These are phyloP conservation scores for Hypomesus transpacificus DNA, from an alignment of 2,113 vertebrate species.

Conservation along the genomic window DNA sequence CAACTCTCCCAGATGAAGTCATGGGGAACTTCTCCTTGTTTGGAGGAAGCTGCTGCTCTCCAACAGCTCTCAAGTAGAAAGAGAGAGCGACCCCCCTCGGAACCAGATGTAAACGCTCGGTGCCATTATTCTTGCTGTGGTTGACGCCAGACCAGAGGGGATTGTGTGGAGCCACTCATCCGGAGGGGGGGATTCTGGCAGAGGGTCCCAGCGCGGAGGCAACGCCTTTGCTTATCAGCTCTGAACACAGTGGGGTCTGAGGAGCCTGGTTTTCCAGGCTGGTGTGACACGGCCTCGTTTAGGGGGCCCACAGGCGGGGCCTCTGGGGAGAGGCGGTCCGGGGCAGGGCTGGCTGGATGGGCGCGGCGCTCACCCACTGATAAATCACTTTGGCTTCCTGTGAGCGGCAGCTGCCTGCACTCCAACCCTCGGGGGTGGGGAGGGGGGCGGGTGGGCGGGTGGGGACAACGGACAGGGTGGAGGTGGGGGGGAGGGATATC, in stretches of 20 bases:
- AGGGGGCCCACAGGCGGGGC: not conserved
- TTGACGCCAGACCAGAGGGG: not conserved
- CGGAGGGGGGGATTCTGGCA: constrained; percentile 3
- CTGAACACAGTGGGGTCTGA: constrained; percentile 8
- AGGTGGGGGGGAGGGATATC: not conserved
- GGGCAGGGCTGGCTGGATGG: constrained; percentile 7
- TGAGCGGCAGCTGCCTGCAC: constrained; percentile 19
- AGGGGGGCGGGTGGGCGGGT: not conserved
- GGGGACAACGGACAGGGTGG: too few species aligned
- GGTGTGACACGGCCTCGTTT: too few species aligned
- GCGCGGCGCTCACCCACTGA: constrained; percentile 17
- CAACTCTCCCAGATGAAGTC: not conserved
- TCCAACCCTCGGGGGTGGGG: not conserved
- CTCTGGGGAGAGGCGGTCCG: not conserved
- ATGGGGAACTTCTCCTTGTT: not conserved
- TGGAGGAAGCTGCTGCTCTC: not conserved
- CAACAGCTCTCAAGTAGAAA: not conserved
- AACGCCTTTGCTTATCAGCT: not conserved
- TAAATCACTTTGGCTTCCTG: constrained; percentile 29
- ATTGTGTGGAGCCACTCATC: constrained; percentile 8
- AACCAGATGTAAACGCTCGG: not conserved
- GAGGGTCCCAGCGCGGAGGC: not conserved
- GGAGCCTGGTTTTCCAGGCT: not conserved
- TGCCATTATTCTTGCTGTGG: not conserved
- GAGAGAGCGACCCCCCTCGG: not conserved